Evolutionary conservation across 30 jellyfish, hydroid and myxozoan species (phyloP).

Genomic region (Rhopilema esculentum): DNA sequence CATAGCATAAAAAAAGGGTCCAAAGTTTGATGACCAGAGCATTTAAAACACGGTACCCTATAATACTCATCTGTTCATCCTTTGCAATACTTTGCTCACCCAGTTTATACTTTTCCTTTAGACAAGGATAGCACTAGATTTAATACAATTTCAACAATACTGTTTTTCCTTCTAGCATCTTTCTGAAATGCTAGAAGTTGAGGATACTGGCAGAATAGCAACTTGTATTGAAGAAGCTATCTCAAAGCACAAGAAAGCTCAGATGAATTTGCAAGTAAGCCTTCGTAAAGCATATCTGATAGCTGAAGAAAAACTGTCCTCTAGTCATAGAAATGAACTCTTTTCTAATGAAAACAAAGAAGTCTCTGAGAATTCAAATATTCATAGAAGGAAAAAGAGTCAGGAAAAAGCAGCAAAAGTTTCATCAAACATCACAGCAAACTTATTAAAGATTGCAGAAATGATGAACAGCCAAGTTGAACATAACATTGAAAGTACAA

Average conservation of each 20-base stretch:
- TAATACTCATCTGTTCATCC: too few relatives aligned
- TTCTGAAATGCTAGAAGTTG: slow-evolving; percentile 34
- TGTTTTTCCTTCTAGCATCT: slow-evolving; percentile 37
- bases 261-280: slow-evolving; percentile 46
- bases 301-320: slow-evolving; percentile 68
- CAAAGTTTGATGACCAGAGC: too few relatives aligned
- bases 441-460: slow-evolving; percentile 78
- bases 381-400: slow-evolving; percentile 51
- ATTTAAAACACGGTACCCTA: too few relatives aligned
- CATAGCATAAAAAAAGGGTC: too few relatives aligned
- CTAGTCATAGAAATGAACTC: slow-evolving; percentile 42
- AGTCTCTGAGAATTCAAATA: background rate
- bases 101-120: too few relatives aligned
- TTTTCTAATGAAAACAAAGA: slow-evolving; percentile 12
- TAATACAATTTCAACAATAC: too few relatives aligned
- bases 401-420: slow-evolving; percentile 64
- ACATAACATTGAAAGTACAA: slow-evolving; percentile 81
- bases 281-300: slow-evolving; percentile 57
- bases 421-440: slow-evolving; percentile 76
- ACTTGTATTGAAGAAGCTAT: background rate
- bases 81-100: too few relatives aligned
- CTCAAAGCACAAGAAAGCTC: slow-evolving; percentile 39
- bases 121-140: too few relatives aligned
- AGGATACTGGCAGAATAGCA: background rate
- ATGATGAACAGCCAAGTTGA: slow-evolving; percentile 90